Base-by-base conservation (phyloP, 2,113 vertebrate species). In the Climacteris rufus region DNA sequence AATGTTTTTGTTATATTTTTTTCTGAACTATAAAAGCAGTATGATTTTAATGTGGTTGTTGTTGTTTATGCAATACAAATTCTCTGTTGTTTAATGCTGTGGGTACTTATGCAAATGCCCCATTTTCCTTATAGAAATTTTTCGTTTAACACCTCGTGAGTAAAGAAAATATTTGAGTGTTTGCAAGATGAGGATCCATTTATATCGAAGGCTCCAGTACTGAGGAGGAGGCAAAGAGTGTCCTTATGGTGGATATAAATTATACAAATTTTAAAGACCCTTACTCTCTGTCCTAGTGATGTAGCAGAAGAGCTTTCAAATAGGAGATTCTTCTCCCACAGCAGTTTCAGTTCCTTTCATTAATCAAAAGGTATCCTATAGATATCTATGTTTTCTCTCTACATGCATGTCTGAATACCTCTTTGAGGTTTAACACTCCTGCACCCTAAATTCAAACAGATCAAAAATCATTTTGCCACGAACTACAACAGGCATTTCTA, bases 401-500 rank as follows among this genome's bases (percentile, higher is more conserved):
- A 50, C 49, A 61, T 56, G 80, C 78, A 65, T 49, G 57, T 72
- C 78, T 93, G 81, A 68, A 82, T 76, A 54, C 75, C 83, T 92
- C 74, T 89, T 27, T 40, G 79, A 97, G 65, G 83, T 93, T 93
- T 90, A 84, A 88, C 91, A 44, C 85, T 91, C 90, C 75, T 40
- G 82, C 91, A 90, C 89, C 90, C 49, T 42, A 84, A 89, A 94
- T 61, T 96, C 91, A 95, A 96, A 94, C 93, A 94, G 96, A 96
- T 85, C 63, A 94, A 95, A 96, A 94, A 91, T 70, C 76, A 92
- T 97, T 98, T 98, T 98, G 98, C 96, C 96, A 98, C 96, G 93
- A 94, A 94, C 91, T 94, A 88, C 66, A 39, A 87, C 93, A 96
- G 97, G 98, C 97, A 97, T 98, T 98, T 98, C 97, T 97, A 98